These are phyloP conservation scores for Drosophila sulfurigaster DNA, from an alignment of 1,140 invertebrate genomes.

Conservation along the genomic window DNA sequence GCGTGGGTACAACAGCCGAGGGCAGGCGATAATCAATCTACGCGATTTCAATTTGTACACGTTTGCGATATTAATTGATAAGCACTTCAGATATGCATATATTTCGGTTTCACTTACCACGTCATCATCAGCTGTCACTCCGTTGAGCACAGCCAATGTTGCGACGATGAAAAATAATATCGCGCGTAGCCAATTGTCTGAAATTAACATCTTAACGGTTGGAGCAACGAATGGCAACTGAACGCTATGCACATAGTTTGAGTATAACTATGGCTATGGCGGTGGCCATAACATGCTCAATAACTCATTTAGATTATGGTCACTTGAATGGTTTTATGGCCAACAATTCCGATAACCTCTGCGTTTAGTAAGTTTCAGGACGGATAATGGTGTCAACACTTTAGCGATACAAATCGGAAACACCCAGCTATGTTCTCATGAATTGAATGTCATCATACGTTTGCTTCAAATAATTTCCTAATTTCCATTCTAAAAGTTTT, in stretches of 20 bases:
- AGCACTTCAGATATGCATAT: neutral
- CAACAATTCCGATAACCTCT: conserved; percentile 40
- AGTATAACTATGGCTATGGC: conserved; percentile 13
- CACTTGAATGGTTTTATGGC: conserved; percentile 54
- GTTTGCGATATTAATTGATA: neutral
- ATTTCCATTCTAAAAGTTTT: no score
- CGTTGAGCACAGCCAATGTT: conserved; percentile 80
- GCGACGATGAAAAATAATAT: conserved; percentile 58
- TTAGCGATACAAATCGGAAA: no score
- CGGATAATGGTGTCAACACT: no score
- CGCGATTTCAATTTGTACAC: neutral
- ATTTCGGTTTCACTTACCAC: conserved; percentile 39
- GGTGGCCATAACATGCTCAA: conserved; percentile 28
- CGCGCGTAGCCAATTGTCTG: conserved; percentile 39
- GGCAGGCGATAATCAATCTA: conserved; percentile 88
- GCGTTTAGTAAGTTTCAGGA: no score
- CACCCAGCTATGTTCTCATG: no score
- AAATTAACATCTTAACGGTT: conserved; percentile 58
- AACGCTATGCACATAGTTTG: neutral
- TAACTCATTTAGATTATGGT: conserved; percentile 47
- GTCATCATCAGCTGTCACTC: conserved; percentile 56
- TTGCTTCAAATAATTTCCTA: no score
- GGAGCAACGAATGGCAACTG: conserved; percentile 54
- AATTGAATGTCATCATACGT: no score
- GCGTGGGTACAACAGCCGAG: conserved; percentile 87